Base-by-base conservation (phyloP, 2,113 vertebrate genomes). In the Campylomormyrus numenius region DNA sequence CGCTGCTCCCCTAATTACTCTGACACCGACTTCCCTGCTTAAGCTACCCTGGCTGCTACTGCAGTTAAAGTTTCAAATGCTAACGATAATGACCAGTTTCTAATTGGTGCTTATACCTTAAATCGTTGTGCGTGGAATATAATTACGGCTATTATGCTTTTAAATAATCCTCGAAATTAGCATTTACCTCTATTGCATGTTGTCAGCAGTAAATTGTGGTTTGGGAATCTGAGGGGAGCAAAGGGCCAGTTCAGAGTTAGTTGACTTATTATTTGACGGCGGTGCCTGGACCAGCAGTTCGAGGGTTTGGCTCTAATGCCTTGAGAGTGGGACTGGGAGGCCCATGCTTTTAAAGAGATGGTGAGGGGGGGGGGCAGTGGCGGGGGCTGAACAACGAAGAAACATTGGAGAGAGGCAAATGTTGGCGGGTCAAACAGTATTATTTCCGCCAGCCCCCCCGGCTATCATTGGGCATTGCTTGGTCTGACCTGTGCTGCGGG, bases 31-130 rank as follows among this genome's bases (percentile, higher is more conserved):
- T 95, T 93, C 93, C 89, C 90, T 91, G 93, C 93, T 93, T 92
- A 92, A 92, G 93, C 95, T 92, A 94, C 93, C 91, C 94, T 94
- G 94, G 94, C 94, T 94, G 95, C 96, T 96, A 96, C 95, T 95
- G 96, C 93, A 95, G 95, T 95, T 93, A 91, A 92, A 94, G 94
- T 94, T 95, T 94, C 94, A 92, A 95, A 95, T 95, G 96, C 96
- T 96, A 95, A 96, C 95, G 96, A 96, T 96, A 96, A 96, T 96
- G 95, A 96, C 95, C 95, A 95, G 93, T 96, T 96, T 94, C 95
- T 96, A 96, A 96, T 96, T 96, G 95, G 95, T 96, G 95, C 95
- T 96, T 96, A 95, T 95, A 96, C 95, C 95, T 96, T 95, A 94
- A 96, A 96, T 95, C 93, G 93, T 93, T 95, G 95, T 92, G 93